A percentile compares a stretch with the other conserved stretches of the same genome.
Evolutionary conservation across 2,888 invertebrate genomes (phyloP).

Genomic region (Diplolepis rosae): DNA sequence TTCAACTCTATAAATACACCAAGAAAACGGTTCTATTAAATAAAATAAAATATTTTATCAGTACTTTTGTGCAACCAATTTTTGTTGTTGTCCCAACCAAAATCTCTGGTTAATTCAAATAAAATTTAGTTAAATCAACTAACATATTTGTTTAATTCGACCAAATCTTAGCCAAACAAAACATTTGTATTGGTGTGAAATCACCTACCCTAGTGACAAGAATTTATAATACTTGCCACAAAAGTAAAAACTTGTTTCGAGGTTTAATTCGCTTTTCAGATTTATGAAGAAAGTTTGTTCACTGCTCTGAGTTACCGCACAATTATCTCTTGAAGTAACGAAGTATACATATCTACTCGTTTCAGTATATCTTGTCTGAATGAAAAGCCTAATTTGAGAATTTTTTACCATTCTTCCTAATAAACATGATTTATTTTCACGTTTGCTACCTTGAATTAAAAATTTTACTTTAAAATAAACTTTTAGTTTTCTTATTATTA

Average conservation of each 20-base stretch:
- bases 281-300: constrained; percentile 30
- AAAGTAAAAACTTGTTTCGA: constrained; percentile 30
- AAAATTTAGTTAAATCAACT: too few species aligned
- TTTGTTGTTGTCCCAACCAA: too few species aligned
- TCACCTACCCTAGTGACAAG: not conserved
- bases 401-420: not conserved
- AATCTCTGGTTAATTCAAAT: too few species aligned
- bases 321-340: constrained; percentile 22
- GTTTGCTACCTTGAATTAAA: not conserved
- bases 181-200: not conserved
- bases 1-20: too few species aligned
- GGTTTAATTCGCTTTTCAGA: constrained; percentile 24
- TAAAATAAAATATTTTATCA: too few species aligned
- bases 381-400: constrained; percentile 21
- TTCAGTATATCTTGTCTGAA: constrained; percentile 13
- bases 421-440: not conserved
- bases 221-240: constrained; percentile 14
- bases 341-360: constrained; percentile 14
- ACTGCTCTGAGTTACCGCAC: constrained; percentile 12
- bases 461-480: not conserved
- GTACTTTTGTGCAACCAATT: too few species aligned
- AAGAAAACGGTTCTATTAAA: too few species aligned
- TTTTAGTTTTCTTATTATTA: not conserved
- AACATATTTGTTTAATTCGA: too few species aligned
- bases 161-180: too few species aligned